phyloP scores from a whole-genome alignment of 2,113 vertebrate species.

The Halichoeres trimaculatus region DNA sequence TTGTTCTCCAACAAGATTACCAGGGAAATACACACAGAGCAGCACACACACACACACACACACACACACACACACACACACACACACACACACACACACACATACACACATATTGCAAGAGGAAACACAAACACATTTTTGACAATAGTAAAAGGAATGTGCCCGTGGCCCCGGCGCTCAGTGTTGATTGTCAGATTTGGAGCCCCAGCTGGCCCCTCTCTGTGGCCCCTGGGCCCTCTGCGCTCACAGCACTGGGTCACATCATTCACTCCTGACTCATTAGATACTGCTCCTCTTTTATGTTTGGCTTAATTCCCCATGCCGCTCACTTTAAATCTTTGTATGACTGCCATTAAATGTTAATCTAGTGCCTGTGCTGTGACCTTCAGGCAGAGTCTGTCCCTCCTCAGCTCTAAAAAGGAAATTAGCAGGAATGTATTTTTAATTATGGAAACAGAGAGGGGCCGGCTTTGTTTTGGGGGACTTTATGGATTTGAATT shows the following conservation, averaged over 20 bases:
- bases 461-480: constrained; percentile 40
- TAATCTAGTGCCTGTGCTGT: constrained; percentile 60
- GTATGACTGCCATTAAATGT: constrained; percentile 68
- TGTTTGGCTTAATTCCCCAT: constrained; percentile 58
- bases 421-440: constrained; percentile 64
- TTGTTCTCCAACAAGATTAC: constrained; percentile 62
- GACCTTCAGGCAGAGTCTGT: constrained; percentile 65
- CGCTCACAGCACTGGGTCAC: constrained; percentile 55
- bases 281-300: constrained; percentile 51
- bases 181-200: constrained; percentile 52
- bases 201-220: constrained; percentile 52
- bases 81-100: too few species aligned
- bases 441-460: constrained; percentile 56
- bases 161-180: constrained; percentile 45
- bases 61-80: too few species aligned
- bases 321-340: constrained; percentile 66
- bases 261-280: constrained; percentile 68
- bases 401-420: constrained; percentile 60
- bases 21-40: constrained; percentile 31
- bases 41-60: too few species aligned
- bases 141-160: constrained; percentile 43
- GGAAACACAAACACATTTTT: constrained; percentile 32
- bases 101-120: constrained; percentile 1
- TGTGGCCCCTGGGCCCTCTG: constrained; percentile 54
- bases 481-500: neutral